Conservation (phyloP, 2,797 vertebrate genomes). For the Pelodytes ibericus region DNA sequence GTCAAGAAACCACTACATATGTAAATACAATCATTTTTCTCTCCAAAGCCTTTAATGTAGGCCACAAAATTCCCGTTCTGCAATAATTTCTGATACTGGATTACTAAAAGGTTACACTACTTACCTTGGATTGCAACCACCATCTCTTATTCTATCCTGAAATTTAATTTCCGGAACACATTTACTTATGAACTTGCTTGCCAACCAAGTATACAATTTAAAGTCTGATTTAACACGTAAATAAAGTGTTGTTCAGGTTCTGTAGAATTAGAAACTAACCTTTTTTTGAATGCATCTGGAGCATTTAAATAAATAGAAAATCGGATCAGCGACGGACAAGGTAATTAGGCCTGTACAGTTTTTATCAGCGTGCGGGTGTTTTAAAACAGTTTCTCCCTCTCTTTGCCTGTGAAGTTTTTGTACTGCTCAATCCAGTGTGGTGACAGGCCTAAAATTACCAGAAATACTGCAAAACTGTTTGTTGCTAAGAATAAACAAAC, state of each 20-base stretch:
- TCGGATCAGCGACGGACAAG: conserved; percentile 28
- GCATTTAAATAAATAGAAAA: conserved; percentile 31
- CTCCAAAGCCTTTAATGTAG: no score
- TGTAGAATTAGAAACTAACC: conserved; percentile 30
- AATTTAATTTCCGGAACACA: conserved; percentile 4
- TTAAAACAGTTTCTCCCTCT: conserved; percentile 29
- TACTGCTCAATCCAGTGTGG: conserved; percentile 28
- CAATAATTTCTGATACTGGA: no score
- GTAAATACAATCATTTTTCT: no score
- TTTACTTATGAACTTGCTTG: conserved; percentile 22
- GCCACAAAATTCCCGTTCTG: no score
- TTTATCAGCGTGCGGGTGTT: conserved; percentile 40
- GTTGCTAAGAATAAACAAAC: conserved; percentile 56
- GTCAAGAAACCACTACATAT: no score
- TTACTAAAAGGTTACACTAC: no score
- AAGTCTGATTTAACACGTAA: conserved; percentile 18
- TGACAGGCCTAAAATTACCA: conserved; percentile 54
- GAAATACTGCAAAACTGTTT: conserved; percentile 46
- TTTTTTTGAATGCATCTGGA: conserved; percentile 43
- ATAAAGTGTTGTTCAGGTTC: conserved; percentile 1
- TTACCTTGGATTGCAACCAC: no score
- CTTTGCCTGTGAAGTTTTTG: conserved; percentile 46
- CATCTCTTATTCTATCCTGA: no score
- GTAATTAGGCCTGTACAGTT: conserved; percentile 47
- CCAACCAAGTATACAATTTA: background rate